Conservation (phyloP, 2,888 invertebrate species). For the Noctua pronuba region DNA sequence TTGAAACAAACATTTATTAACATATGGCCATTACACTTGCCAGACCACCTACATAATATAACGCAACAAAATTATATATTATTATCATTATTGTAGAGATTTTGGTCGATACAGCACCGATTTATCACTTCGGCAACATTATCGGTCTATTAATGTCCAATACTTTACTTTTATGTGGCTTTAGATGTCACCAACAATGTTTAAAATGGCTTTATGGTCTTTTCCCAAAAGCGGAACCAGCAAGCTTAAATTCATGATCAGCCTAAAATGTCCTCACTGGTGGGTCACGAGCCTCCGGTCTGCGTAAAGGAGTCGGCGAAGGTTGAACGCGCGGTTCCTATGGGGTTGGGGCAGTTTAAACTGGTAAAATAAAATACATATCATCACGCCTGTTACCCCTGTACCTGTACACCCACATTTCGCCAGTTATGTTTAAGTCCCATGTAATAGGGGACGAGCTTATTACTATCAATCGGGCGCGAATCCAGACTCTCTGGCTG, state of each 20-base stretch:
- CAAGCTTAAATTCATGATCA: neutral
- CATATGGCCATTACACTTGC: too few relatives aligned
- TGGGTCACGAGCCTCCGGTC: neutral
- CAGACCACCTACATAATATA: neutral
- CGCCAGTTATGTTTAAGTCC: too few relatives aligned
- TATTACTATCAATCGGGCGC: too few relatives aligned
- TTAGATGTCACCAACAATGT: conserved; percentile 19
- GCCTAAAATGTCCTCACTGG: neutral
- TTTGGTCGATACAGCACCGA: conserved; percentile 1
- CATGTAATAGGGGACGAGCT: too few relatives aligned
- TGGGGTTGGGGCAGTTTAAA: too few relatives aligned
- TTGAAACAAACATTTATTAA: neutral
- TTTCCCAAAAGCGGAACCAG: neutral
- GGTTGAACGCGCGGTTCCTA: neutral
- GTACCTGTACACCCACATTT: too few relatives aligned
- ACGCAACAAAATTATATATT: conserved; percentile 4
- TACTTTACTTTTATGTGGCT: conserved; percentile 36
- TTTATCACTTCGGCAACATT: conserved; percentile 23
- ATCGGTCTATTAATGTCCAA: conserved; percentile 28
- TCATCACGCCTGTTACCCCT: too few relatives aligned
- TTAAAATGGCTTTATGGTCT: conserved; percentile 17
- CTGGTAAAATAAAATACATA: too few relatives aligned
- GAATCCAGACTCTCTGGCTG: too few relatives aligned
- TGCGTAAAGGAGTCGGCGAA: neutral
- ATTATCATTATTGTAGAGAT: neutral